Evolutionary conservation across 2,888 invertebrate genomes (phyloP), one percentile per base, ranked within the genome.

Genomic region (Tenodera sinensis): DNA sequence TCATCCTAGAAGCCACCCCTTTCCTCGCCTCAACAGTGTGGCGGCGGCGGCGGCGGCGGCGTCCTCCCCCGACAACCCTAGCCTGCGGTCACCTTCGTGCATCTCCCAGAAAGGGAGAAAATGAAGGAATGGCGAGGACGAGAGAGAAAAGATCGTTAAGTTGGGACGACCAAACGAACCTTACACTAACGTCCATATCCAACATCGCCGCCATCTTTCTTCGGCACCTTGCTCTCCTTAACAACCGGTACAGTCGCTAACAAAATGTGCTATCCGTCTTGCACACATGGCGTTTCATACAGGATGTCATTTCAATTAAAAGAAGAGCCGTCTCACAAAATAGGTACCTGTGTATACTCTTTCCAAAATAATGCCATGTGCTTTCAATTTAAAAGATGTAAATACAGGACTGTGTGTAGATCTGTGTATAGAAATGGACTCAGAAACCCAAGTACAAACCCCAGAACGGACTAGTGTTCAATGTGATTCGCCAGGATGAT

Each of bases 111-210:
- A 47, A 82, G 81, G 84, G 88, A 54, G 14, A 85, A 34, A 81
- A 84, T n/a, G 87, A 42, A 88, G 83, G 89, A 83, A 42, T 71
- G 71, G 89, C n/a, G 88, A 28, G 84, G 88, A 84, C 87, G 81
- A 42, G 87, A 25, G 81, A 71, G 88, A 83, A 88, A 88, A 89
- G 89, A 89, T 89, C 89, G 89, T 89, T 89, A 89, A 88, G 89
- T 87, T 87, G 87, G 87, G 47, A 42, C 42, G 85, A 86, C 86
- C 86, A 86, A 86, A 85, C 81, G 28, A 42, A 71, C 54, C 54
- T 71, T 71, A 71, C 20, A 71, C 20, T 71, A 71, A 20, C 54
- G 54, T 71, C 54, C 54, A 71, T 71, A 71, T 71, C 54, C 54
- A 71, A 71, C 86, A 20, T 28, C 86, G 86, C 27, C 87, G 83